phyloP scores from a whole-genome alignment of 2,113 vertebrate species.

The Sterna hirundo region DNA sequence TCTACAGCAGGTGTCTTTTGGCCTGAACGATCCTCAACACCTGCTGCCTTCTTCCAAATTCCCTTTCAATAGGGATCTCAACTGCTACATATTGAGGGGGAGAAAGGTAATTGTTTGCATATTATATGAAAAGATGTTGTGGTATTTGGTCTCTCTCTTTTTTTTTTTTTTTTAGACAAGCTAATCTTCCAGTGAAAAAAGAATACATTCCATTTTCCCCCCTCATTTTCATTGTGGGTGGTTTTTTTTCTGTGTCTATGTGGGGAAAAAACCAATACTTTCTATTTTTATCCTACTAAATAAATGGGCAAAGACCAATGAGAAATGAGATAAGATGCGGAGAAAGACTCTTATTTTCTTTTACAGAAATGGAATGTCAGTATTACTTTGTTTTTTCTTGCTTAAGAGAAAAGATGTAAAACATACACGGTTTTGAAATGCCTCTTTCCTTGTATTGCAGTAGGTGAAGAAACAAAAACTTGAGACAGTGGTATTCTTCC shows the following conservation, averaged over 20 bases:
- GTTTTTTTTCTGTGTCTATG: not conserved
- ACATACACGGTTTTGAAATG: not conserved
- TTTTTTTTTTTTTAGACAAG: not conserved
- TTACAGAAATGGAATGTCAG: not conserved
- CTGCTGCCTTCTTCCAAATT: not conserved
- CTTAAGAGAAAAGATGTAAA: not conserved
- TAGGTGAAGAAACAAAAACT: not conserved
- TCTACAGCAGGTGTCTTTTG: constrained; percentile 18
- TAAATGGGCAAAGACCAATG: not conserved
- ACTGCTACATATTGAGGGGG: not conserved
- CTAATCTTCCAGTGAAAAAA: not conserved
- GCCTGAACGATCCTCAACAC: not conserved
- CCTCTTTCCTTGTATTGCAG: not conserved
- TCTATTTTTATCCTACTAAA: not conserved
- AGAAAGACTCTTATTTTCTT: not conserved
- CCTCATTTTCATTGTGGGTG: not conserved
- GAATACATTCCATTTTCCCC: not conserved
- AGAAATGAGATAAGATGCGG: not conserved
- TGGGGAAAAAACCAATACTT: not conserved
- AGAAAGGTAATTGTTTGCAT: not conserved
- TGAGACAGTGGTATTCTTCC: not conserved
- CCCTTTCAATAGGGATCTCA: not conserved
- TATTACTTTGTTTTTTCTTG: not conserved
- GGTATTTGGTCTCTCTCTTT: not conserved
- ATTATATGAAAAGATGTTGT: not conserved